Evolutionary conservation across 1,140 invertebrate species (phyloP), one percentile per base, ranked within the genome.

Genomic region (Scaptomyza hsui): DNA sequence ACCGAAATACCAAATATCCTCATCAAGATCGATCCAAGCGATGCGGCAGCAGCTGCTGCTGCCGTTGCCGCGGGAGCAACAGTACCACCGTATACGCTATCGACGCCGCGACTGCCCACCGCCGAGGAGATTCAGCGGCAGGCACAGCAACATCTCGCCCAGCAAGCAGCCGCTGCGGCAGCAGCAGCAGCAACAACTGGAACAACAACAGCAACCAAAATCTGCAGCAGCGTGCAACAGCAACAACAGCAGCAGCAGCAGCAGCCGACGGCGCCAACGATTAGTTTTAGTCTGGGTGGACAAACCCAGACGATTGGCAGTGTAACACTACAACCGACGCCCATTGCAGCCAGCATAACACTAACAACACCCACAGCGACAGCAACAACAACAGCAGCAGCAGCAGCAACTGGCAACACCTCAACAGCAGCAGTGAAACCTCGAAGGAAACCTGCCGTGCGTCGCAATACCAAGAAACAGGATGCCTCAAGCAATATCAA

Each of bases 1-100:
- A 89, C 83, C 79, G 81, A 89, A 78, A 76, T 81, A 75, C 91
- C 89, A 74, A 91, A 91, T 85, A 90, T 91, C 68, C 79, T 91
- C 64, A 91, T 91, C 59, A 91, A 91, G 78, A 91, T 91, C 51
- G 91, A 91, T 78, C 82, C 79, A 48, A 89, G 70, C 56, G 85
- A 90, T 53, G 47, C 55, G 1, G 39, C 61, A 26, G 45, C 69
- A 26, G 42, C 70, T 26, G 57, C 35, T 9, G 73, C 75, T 6
- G 82, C 62, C 10, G 62, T 45, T 47, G 60, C 47, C 21, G 67
- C 67, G 19, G 82, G 75, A 49, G 19, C 63, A 47, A 63, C 63
- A 19, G 59, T 75, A 52, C 78, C 80, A 72, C 91, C 91, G 41
- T 91, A 89, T 64, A 89, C 90, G 10, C 89, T 91, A 44, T 90